These are phyloP conservation scores for Myotis lucifugus DNA, from an alignment of 2,113 vertebrate species.

Conservation along the genomic window DNA sequence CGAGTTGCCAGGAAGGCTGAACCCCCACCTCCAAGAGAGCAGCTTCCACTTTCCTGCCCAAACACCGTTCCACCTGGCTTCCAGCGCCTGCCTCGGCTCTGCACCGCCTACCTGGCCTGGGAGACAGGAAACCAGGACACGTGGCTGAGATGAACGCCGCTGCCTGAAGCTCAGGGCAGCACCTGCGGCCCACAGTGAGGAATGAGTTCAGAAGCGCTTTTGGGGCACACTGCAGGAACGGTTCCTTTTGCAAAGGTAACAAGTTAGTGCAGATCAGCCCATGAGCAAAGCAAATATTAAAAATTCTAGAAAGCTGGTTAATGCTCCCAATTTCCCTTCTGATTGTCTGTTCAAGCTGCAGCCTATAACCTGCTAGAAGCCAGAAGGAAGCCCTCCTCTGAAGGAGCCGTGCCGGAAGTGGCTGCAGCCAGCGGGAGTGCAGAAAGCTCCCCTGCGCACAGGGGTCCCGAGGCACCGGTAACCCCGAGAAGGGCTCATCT, in stretches of 20 bases:
- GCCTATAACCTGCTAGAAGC: background rate
- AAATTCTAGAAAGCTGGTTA: conserved; percentile 14
- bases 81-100: background rate
- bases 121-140: background rate
- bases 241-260: background rate
- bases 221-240: accelerated
- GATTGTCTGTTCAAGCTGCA: background rate
- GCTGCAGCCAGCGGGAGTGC: background rate
- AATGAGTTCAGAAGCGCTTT: background rate
- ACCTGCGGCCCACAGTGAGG: background rate
- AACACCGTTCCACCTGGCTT: background rate
- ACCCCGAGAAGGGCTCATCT: background rate
- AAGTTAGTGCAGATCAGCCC: conserved; percentile 2
- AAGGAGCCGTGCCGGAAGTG: background rate
- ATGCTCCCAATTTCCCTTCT: background rate
- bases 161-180: background rate
- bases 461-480: background rate
- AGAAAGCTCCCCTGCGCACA: background rate
- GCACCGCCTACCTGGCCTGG: background rate
- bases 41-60: background rate
- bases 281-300: conserved; percentile 52
- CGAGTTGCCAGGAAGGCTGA: accelerated
- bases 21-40: background rate
- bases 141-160: background rate
- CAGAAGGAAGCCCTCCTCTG: background rate